Percentiles rank a stretch among this genome's conserved stretches.
Conservation (phyloP, 2,113 vertebrate genomes). For the Ranitomeya variabilis region DNA sequence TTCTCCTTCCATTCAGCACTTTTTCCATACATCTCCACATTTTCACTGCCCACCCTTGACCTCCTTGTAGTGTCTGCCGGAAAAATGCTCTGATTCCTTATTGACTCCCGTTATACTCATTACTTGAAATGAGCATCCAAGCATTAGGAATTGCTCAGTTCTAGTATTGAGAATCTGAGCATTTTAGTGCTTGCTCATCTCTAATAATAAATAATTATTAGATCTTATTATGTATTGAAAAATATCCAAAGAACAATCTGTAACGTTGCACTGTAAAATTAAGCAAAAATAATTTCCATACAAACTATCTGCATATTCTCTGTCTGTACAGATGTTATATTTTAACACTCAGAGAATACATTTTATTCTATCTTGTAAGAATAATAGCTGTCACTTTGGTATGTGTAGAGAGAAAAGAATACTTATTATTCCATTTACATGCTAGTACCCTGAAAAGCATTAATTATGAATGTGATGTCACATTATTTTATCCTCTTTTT, state of each 20-base stretch:
- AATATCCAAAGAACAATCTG: background rate
- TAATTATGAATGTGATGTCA: constrained; percentile 34
- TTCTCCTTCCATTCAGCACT: no score
- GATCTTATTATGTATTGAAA: background rate
- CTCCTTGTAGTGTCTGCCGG: no score
- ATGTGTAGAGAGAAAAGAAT: constrained; percentile 29
- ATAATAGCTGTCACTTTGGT: constrained; percentile 24
- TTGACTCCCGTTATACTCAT: no score
- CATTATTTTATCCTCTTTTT: constrained; percentile 29
- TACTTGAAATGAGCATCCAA: no score
- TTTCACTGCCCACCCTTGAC: no score
- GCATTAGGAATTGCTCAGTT: no score
- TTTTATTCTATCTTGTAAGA: constrained; percentile 1
- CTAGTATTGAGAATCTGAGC: no score
- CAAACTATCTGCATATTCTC: background rate
- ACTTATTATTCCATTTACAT: constrained; percentile 27
- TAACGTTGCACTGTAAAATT: background rate
- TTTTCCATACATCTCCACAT: no score
- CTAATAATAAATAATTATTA: no score
- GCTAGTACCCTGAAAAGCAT: constrained; percentile 3
- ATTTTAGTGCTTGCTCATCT: no score
- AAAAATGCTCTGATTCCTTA: no score
- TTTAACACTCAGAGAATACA: constrained; percentile 30
- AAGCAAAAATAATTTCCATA: background rate
- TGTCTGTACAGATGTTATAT: background rate